Base-by-base conservation (phyloP, 2,797 vertebrate genomes). In the Distichodus sexfasciatus region DNA sequence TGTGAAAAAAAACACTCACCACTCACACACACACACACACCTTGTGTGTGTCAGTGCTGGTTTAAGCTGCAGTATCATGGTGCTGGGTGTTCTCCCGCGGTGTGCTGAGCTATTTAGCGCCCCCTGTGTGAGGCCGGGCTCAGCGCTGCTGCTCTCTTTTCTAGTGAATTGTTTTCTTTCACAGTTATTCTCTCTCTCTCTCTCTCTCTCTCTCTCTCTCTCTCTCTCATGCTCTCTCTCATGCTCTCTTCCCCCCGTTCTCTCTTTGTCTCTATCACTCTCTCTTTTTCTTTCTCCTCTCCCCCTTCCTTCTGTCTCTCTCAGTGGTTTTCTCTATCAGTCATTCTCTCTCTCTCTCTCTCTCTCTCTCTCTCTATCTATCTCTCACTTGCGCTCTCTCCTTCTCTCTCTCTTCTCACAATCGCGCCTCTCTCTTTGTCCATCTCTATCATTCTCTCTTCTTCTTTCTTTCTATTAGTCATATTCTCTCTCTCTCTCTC, bases 181-280 rank as follows among this genome's bases (percentile, higher is more conserved):
- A 26, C 10, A 9, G 3, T 38, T 33, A 9, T 4, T 9, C 33
- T 36, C 3, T 26, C 19, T 63, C 17, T 35, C 10, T 9, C 19
- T n/a, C 19, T n/a, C 19, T 2, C 40, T 35, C 23, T 43, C 17
- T 33, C 17, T 21, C 6, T 33, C 60, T 48, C 60, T 63, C 43
- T 51, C 7, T 44, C 28, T 44, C n/a, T 17, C 33, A 48, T 31
- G 11, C 31, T 31, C 4, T 66, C 55, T 72, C 48, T 66, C n/a
- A 44, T 33, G 21, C 23, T 33, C 31, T 33, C 9, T 28, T n/a
- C n/a, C n/a, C n/a, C 11, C 23, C 12, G 19, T 43, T 26, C 50
- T 54, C 50, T 40, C 17, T 17, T 48, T 19, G 14, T 17, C 33
- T 60, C 33, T 31, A 43, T 40, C 12, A 38, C 29, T 38, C 19